phyloP scores from a whole-genome alignment of 2,797 vertebrate genomes.

The Tauraco hartlaubi region DNA sequence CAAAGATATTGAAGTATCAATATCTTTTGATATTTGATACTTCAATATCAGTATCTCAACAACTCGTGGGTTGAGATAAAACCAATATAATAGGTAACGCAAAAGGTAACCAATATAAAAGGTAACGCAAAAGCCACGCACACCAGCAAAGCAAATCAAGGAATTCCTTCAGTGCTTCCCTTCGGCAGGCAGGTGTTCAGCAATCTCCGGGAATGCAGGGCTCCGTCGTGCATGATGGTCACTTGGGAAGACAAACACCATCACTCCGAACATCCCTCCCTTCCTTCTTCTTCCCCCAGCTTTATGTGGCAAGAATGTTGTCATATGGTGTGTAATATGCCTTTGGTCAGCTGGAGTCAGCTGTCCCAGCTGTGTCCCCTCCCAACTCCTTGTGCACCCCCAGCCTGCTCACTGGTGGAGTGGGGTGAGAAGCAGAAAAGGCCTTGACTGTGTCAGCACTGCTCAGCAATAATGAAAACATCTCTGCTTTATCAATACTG shows the following conservation, averaged over 20 bases:
- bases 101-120: neutral
- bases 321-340: neutral
- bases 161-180: neutral
- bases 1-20: too few species aligned
- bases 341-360: rapidly evolving
- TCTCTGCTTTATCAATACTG: neutral
- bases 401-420: rapidly evolving
- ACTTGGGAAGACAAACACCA: rapidly evolving
- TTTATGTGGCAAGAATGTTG: rapidly evolving
- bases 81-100: neutral
- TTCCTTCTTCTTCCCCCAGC: neutral
- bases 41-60: too few species aligned
- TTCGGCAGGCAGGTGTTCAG: neutral
- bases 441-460: rapidly evolving
- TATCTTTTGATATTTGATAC: too few species aligned
- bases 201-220: neutral
- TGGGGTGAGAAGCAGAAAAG: neutral
- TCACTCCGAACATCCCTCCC: rapidly evolving
- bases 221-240: rapidly evolving
- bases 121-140: rapidly evolving
- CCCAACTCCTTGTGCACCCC: neutral
- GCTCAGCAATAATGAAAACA: rapidly evolving
- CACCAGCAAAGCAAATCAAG: neutral
- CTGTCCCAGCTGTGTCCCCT: neutral
- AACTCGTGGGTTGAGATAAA: rapidly evolving